Evolutionary conservation across 2,888 invertebrate species (phyloP).

Genomic region (Acanthopleura granulata): DNA sequence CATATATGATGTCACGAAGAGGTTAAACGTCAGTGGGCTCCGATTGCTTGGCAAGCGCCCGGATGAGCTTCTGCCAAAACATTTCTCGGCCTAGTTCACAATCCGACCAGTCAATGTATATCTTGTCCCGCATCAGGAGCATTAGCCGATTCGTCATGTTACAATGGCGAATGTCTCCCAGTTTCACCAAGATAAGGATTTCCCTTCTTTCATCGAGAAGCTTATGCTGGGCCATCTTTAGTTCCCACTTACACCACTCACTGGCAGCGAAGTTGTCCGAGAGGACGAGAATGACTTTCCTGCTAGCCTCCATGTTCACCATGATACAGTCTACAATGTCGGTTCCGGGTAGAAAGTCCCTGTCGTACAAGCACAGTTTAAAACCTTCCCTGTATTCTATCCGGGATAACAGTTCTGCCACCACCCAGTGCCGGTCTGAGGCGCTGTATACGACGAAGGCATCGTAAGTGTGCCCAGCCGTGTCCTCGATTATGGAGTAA

Average conservation of each 20-base stretch:
- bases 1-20: too few relatives aligned
- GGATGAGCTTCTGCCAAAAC: constrained; percentile 28
- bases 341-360: constrained; percentile 81
- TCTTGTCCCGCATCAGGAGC: constrained; percentile 79
- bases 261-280: constrained; percentile 77
- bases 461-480: constrained; percentile 67
- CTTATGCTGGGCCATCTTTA: constrained; percentile 78
- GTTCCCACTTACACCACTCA: constrained; percentile 82
- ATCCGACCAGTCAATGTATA: constrained; percentile 77
- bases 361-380: constrained; percentile 72
- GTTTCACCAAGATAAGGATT: constrained; percentile 76
- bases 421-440: not conserved
- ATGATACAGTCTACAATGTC: constrained; percentile 81
- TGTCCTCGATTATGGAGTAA: constrained; percentile 74
- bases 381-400: not conserved
- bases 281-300: constrained; percentile 77
- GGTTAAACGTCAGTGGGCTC: not conserved
- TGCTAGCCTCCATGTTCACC: constrained; percentile 78
- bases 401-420: not conserved
- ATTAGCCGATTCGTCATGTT: constrained; percentile 77
- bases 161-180: constrained; percentile 77
- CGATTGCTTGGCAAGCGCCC: not conserved
- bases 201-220: constrained; percentile 72
- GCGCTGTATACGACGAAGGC: constrained; percentile 11
- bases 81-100: constrained; percentile 38